phyloP scores from a whole-genome alignment of 2,888 invertebrate genomes.

The Hetaerina titia region DNA sequence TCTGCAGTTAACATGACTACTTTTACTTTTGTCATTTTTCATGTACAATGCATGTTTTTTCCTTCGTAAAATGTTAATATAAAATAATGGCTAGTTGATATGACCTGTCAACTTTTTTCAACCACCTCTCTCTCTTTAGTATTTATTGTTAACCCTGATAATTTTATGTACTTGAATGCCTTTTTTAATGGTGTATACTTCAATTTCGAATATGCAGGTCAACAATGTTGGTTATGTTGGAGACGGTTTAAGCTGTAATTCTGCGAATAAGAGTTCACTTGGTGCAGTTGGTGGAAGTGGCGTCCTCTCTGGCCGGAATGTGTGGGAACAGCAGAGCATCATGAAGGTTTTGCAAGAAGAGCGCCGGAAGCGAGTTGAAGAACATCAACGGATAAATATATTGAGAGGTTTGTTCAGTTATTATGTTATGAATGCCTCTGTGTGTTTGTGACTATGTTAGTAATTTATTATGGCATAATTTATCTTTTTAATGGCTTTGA shows the following conservation, averaged over 20 bases:
- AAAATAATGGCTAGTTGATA: too few relatives aligned
- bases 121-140: background rate
- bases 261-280: background rate
- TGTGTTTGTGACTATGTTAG: too few relatives aligned
- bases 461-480: too few relatives aligned
- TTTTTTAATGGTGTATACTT: background rate
- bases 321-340: constrained; percentile 61
- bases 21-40: too few relatives aligned
- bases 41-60: too few relatives aligned
- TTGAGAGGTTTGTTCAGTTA: background rate
- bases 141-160: background rate
- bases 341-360: constrained; percentile 70
- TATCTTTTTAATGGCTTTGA: too few relatives aligned
- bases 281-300: constrained; percentile 34
- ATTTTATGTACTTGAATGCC: background rate
- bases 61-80: too few relatives aligned
- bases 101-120: too few relatives aligned
- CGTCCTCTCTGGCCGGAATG: constrained; percentile 3
- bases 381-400: constrained; percentile 67
- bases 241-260: constrained; percentile 25
- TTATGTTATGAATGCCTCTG: too few relatives aligned
- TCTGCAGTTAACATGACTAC: too few relatives aligned
- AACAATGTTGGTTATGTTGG: constrained; percentile 61
- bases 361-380: constrained; percentile 68
- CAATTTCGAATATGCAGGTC: background rate